Percentiles rank a stretch among this genome's conserved stretches.
Evolutionary conservation across 1,140 invertebrate genomes (phyloP).

Genomic region (Drosophila kohkoa): DNA sequence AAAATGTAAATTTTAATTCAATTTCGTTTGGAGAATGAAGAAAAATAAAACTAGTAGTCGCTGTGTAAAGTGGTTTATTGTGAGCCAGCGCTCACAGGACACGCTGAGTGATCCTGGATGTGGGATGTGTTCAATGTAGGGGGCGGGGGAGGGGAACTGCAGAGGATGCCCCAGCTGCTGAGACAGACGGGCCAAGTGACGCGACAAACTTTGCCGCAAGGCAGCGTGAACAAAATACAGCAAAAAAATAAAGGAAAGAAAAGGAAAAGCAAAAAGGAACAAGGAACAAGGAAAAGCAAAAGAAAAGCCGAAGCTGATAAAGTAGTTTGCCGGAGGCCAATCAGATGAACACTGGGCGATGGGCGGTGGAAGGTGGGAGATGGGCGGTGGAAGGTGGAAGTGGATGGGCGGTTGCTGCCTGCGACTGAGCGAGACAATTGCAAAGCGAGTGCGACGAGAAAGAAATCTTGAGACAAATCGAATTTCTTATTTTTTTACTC

Average conservation of each 20-base stretch:
- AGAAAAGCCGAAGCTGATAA: constrained; percentile 58
- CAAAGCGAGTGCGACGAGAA: constrained; percentile 19
- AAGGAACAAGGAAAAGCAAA: not conserved
- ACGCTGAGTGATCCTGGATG: constrained; percentile 17
- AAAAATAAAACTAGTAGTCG: constrained; percentile 59
- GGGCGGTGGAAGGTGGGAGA: not conserved
- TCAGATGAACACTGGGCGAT: constrained; percentile 16
- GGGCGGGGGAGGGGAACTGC: too few species aligned
- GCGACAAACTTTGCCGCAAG: constrained; percentile 77
- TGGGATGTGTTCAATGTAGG: constrained; percentile 1
- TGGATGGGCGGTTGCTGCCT: not conserved
- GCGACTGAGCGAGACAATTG: constrained; percentile 21
- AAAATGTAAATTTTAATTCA: constrained; percentile 83
- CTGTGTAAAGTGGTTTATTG: constrained; percentile 79
- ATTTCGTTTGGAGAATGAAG: constrained; percentile 59
- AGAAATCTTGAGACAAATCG: constrained; percentile 34
- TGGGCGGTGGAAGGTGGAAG: too few species aligned
- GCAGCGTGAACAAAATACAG: constrained; percentile 58
- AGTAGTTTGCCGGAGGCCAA: constrained; percentile 67
- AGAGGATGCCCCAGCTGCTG: constrained; percentile 2
- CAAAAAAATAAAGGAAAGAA: constrained; percentile 10
- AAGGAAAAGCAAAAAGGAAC: constrained; percentile 9
- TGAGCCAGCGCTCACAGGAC: constrained; percentile 52
- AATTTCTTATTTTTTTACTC: constrained; percentile 14
- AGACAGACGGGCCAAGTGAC: constrained; percentile 42